Base-by-base conservation (phyloP, 1,140 invertebrate genomes). In the Battus philenor region DNA sequence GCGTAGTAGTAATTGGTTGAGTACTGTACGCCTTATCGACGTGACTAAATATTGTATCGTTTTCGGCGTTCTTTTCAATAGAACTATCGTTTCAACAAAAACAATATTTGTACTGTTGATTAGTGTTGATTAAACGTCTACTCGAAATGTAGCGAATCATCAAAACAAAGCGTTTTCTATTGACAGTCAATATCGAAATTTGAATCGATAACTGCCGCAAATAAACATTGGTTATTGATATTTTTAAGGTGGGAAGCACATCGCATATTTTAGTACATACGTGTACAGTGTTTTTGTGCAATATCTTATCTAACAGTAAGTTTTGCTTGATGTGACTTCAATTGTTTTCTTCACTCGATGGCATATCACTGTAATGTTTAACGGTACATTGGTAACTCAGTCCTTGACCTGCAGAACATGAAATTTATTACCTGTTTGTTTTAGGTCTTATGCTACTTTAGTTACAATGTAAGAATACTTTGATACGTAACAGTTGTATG, bases 61-160 rank as follows among this genome's bases (percentile, higher is more conserved):
- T 59, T 62, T 46, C 38, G 41, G 45, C 27, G 39, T 45, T 18
- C 27, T 50, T 46, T 51, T 44, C 44, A 46, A 48, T 48, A 39
- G 26, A 53, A 32, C 36, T 48, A 56, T 58, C 59, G 18, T 50
- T 24, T 54, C 32, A 22, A 38, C 11, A 59, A 59, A 44, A 46
- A 36, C 46, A 74, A 70, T 74, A 72, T 79, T 79, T 79, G 61
- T 39, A 44, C 44, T 50, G 52, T 39, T 56, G 52, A 69, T 76
- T 76, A 76, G 61, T 58, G 46, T 57, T 64, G 56, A 68, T 70
- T 66, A 67, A 61, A 66, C 53, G 49, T 46, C 44, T 58, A 60
- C 53, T 65, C 51, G 31, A 68, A 70, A 68, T 64, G 61, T 68
- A 68, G 52, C 70, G 54, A 72, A 70, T 75, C 71, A 77, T 73